Conservation (phyloP, 2,888 invertebrate species). For the Drosophila kokeensis region DNA sequence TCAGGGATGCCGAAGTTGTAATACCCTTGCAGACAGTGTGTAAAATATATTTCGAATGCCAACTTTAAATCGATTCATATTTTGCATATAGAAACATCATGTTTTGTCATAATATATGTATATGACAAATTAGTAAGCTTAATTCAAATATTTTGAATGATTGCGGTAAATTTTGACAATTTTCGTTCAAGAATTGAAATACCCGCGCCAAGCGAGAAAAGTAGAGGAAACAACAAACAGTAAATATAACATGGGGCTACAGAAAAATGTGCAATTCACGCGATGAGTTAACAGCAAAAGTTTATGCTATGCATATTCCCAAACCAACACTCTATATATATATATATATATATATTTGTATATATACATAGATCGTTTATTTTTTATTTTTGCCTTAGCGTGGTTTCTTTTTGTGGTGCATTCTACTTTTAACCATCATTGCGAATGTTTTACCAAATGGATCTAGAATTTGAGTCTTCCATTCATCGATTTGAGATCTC, state of each 20-base stretch:
- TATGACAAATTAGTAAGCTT: background rate
- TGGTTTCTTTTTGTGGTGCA: background rate
- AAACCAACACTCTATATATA: background rate
- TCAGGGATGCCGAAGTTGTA: background rate
- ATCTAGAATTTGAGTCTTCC: background rate
- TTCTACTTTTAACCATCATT: background rate
- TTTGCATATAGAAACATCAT: background rate
- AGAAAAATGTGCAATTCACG: constrained; percentile 68
- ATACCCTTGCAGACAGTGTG: constrained; percentile 2
- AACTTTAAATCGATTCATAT: background rate
- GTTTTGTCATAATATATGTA: background rate
- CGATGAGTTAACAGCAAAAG: constrained; percentile 73
- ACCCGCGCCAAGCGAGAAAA: background rate
- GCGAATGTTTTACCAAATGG: background rate
- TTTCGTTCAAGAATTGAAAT: background rate
- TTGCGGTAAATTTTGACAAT: background rate
- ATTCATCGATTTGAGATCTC: background rate
- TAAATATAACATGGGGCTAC: constrained; percentile 12
- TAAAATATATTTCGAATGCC: background rate
- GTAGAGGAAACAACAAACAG: constrained; percentile 16
- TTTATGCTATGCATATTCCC: constrained; percentile 51
- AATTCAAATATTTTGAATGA: background rate
- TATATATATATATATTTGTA: background rate
- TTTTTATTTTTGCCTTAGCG: background rate
- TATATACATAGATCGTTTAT: too few species aligned